phyloP scores from a whole-genome alignment of 2,113 vertebrate genomes.

The Callionymus lyra region DNA sequence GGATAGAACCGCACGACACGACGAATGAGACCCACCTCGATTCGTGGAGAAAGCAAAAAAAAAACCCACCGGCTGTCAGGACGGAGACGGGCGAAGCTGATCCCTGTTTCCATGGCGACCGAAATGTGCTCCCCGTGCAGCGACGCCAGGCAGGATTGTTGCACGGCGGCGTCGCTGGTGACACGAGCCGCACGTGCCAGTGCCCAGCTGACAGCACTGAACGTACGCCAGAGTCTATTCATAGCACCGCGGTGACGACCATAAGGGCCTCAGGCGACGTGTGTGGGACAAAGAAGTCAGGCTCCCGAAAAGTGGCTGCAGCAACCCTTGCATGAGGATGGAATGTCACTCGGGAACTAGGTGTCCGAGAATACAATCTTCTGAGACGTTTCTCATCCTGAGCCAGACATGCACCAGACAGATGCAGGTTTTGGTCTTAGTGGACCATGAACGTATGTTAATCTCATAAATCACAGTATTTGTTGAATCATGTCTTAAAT shows the following conservation, averaged over 20 bases:
- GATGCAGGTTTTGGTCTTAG: too few relatives aligned
- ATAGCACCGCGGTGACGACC: conserved; percentile 50
- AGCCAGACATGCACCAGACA: too few relatives aligned
- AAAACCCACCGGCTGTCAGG: conserved; percentile 35
- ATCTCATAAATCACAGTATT: too few relatives aligned
- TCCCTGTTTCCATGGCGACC: conserved; percentile 69
- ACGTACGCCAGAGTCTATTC: conserved; percentile 58
- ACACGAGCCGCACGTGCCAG: conserved; percentile 52
- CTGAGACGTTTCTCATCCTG: too few relatives aligned
- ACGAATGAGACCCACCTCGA: not conserved
- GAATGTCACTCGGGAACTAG: not conserved
- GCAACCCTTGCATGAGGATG: conserved; percentile 12
- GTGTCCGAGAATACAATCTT: too few relatives aligned
- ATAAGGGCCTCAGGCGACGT: conserved; percentile 33
- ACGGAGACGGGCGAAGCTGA: conserved; percentile 47
- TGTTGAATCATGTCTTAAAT: too few relatives aligned
- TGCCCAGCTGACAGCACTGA: conserved; percentile 47
- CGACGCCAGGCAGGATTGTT: conserved; percentile 51
- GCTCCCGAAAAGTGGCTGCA: conserved; percentile 4
- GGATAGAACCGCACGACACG: conserved; percentile 1
- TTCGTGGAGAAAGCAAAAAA: conserved; percentile 30
- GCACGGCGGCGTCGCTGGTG: conserved; percentile 23
- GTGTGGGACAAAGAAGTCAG: conserved; percentile 19
- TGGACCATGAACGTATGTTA: too few relatives aligned
- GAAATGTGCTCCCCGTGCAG: conserved; percentile 52